Percentiles rank a stretch among this genome's conserved stretches.
phyloP scores from a whole-genome alignment of 2,888 invertebrate genomes.

The Mycalesis mineus region DNA sequence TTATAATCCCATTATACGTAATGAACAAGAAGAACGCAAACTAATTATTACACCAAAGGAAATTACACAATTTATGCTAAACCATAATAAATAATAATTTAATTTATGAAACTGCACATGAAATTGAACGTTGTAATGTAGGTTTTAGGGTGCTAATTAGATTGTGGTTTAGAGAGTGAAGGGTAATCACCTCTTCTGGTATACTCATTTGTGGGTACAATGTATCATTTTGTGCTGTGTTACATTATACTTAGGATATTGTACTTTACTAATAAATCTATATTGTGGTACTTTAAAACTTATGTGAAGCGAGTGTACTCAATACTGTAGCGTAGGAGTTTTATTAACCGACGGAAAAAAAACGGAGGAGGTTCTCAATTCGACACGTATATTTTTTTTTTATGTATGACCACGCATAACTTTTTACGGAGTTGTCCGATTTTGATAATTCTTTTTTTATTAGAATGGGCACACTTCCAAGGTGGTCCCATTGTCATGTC shows the following conservation, averaged over 20 bases:
- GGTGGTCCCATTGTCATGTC: too few relatives aligned
- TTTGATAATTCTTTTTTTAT: too few relatives aligned
- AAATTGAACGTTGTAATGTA: slow-evolving; percentile 14
- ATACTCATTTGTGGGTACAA: slow-evolving; percentile 28
- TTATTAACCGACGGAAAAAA: too few relatives aligned
- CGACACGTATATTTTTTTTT: too few relatives aligned
- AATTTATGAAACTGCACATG: slow-evolving; percentile 3
- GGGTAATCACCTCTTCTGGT: slow-evolving; percentile 29
- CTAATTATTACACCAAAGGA: slow-evolving; percentile 31
- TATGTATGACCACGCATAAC: too few relatives aligned
- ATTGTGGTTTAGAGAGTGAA: slow-evolving; percentile 3
- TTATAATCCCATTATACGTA: slow-evolving; percentile 20
- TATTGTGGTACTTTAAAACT: too few relatives aligned
- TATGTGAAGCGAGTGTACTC: too few relatives aligned
- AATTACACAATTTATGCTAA: slow-evolving; percentile 30
- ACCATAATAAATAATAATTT: slow-evolving; percentile 30
- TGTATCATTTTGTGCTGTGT: slow-evolving; percentile 22
- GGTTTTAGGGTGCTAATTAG: slow-evolving; percentile 9
- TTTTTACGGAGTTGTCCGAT: too few relatives aligned
- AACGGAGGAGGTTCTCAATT: too few relatives aligned
- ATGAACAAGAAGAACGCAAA: slow-evolving; percentile 24
- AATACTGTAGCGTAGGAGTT: too few relatives aligned
- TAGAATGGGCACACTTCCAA: too few relatives aligned
- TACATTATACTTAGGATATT: background rate
- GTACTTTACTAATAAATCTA: too few relatives aligned